Evolutionary conservation across 53 echinoderm and acorn worm genomes (phyloP), one percentile per base, ranked within the genome.

Genomic region (Echinometra lucunter): DNA sequence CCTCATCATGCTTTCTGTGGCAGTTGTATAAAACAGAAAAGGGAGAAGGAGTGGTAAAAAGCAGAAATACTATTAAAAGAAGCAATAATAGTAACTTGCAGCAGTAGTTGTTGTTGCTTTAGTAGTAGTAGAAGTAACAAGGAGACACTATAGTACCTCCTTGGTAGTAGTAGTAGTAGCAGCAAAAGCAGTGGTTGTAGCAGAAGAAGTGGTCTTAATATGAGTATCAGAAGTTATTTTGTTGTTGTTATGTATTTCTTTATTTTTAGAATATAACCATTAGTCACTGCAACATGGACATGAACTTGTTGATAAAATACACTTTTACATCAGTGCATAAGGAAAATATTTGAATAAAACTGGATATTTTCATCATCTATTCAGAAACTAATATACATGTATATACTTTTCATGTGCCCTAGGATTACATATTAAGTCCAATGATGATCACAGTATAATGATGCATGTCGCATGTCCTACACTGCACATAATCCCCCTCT

Each of bases 101-200:
- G 81, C 37, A 2, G 44, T 37, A 80, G 81, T 80, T 37, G 2
- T 2, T 19, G 81, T 40, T 15, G 81, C 13, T 17, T 37, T 40
- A 80, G 81, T 3, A 75, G 78, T 37, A 75, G 78, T 75, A 75
- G 78, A 30, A 75, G 78, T 6, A 80, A 38, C 4, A 80, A n/a
- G n/a, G n/a, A n/a, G n/a, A n/a, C n/a, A n/a, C n/a, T n/a, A n/a
- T n/a, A n/a, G n/a, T n/a, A n/a, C n/a, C n/a, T n/a, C n/a, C n/a
- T 49, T 49, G 9, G 83, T 82, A 82, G 37, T 82, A 82, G 45
- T 82, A 0, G 40, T 1, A 18, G 83, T 21, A 82, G 82, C 19
- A 82, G 9, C 2, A 18, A 10, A 9, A 44, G 82, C 17, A 82
- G 82, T 82, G 9, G 3, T 82, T 10, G 21, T 44, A 58, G 42